A percentile compares a stretch with the other conserved stretches of the same genome.
phyloP scores from a whole-genome alignment of 2,113 vertebrate species.

The Abramis brama region DNA sequence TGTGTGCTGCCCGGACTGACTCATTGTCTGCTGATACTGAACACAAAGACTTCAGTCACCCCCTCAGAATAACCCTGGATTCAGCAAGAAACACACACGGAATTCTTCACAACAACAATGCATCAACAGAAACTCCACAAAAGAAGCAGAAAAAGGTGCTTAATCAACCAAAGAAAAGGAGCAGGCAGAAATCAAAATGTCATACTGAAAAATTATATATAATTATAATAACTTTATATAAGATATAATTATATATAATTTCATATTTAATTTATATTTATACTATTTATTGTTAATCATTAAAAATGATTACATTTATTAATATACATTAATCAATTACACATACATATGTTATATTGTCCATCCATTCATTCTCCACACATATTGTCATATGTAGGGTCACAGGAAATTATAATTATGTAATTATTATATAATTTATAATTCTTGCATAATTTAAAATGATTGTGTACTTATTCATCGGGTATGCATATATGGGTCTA shows the following conservation, averaged over 20 bases:
- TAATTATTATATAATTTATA: too few relatives aligned
- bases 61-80: constrained; percentile 35
- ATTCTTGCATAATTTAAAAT: too few relatives aligned
- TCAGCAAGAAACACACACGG: constrained; percentile 42
- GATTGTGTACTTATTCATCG: too few relatives aligned
- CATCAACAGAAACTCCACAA: constrained; percentile 16
- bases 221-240: neutral
- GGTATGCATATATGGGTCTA: too few relatives aligned
- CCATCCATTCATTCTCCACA: too few relatives aligned
- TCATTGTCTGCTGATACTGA: constrained; percentile 54
- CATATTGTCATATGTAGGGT: too few relatives aligned
- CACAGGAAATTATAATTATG: too few relatives aligned
- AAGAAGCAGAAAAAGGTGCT: neutral
- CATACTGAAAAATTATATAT: neutral
- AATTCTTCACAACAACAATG: constrained; percentile 38
- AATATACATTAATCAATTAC: too few relatives aligned
- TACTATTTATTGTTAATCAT: too few relatives aligned
- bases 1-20: constrained; percentile 40
- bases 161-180: neutral
- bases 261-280: too few relatives aligned
- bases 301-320: too few relatives aligned
- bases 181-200: neutral
- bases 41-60: constrained; percentile 61
- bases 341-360: too few relatives aligned
- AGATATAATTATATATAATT: neutral